Percentiles rank a stretch among this genome's conserved stretches.
phyloP scores from a whole-genome alignment of 2,113 vertebrate genomes.

The Bujurquina vittata region DNA sequence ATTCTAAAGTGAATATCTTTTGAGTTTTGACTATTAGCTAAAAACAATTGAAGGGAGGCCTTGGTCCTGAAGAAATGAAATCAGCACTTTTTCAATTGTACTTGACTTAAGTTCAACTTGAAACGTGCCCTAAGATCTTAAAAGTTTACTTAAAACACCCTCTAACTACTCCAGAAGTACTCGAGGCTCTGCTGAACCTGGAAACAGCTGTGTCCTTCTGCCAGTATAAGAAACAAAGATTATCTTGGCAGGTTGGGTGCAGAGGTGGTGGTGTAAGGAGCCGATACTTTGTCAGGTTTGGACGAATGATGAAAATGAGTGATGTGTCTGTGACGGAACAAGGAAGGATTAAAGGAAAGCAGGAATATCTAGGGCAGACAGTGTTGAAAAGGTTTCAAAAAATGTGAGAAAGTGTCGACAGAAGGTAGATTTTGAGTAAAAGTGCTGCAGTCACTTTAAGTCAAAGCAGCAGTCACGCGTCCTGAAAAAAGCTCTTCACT shows the following conservation, averaged over 20 bases:
- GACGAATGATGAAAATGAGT: not conserved
- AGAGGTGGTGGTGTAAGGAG: constrained; percentile 34
- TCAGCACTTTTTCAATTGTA: not conserved
- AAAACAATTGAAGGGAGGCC: not conserved
- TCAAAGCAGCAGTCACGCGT: not conserved
- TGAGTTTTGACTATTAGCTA: not conserved
- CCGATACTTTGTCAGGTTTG: constrained; percentile 1
- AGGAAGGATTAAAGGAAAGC: not conserved
- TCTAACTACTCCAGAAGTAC: not conserved
- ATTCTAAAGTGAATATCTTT: not conserved
- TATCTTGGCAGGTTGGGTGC: constrained; percentile 56
- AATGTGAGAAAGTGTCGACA: constrained; percentile 14
- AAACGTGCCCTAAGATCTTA: not conserved
- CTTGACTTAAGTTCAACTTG: not conserved
- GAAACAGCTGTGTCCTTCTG: not conserved
- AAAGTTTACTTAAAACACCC: not conserved
- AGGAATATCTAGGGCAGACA: not conserved
- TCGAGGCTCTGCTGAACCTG: not conserved
- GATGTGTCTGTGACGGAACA: not conserved
- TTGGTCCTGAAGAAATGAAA: not conserved
- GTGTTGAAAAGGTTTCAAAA: not conserved
- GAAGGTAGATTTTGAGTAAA: constrained; percentile 4
- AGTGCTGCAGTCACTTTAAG: not conserved
- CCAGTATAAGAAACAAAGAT: not conserved
- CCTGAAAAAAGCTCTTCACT: not conserved